Percentiles rank a stretch among this genome's conserved stretches.
phyloP scores from a whole-genome alignment of 2,888 invertebrate genomes.

The Myathropa florea region DNA sequence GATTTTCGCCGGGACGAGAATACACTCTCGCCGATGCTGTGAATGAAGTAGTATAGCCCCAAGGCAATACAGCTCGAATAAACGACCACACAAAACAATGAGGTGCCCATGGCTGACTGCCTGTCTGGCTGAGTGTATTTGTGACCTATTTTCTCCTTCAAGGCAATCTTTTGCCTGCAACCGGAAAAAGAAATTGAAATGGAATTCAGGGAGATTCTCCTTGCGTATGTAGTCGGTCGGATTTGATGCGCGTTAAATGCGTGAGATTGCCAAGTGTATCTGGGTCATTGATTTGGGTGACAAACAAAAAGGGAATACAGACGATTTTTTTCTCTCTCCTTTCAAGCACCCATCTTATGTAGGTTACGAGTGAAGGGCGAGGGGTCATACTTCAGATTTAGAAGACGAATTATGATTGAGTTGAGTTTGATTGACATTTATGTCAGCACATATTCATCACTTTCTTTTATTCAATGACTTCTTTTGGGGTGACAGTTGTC shows the following conservation, averaged over 20 bases:
- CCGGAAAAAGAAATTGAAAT: background rate
- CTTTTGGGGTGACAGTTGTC: background rate
- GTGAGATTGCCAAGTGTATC: conserved; percentile 17
- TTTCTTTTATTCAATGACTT: background rate
- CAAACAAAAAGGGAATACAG: background rate
- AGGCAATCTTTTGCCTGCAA: conserved; percentile 34
- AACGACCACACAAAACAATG: background rate
- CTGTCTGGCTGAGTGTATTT: background rate
- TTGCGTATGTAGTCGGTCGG: background rate
- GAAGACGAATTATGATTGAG: background rate
- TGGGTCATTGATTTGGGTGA: conserved; percentile 28
- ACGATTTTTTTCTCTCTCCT: background rate
- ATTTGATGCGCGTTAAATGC: conserved; percentile 13
- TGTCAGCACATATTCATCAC: background rate
- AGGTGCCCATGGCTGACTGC: background rate
- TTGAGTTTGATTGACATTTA: background rate
- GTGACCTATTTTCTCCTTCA: conserved; percentile 51
- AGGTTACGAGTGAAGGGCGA: background rate
- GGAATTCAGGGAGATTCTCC: background rate
- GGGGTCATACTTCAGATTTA: background rate
- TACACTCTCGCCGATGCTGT: conserved; percentile 6
- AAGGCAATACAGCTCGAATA: background rate
- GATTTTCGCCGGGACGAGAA: conserved; percentile 7
- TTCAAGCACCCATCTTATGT: background rate
- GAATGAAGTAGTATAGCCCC: conserved; percentile 13